These are phyloP conservation scores for Apodemus sylvaticus DNA, from an alignment of 2,113 vertebrate species.

Conservation along the genomic window DNA sequence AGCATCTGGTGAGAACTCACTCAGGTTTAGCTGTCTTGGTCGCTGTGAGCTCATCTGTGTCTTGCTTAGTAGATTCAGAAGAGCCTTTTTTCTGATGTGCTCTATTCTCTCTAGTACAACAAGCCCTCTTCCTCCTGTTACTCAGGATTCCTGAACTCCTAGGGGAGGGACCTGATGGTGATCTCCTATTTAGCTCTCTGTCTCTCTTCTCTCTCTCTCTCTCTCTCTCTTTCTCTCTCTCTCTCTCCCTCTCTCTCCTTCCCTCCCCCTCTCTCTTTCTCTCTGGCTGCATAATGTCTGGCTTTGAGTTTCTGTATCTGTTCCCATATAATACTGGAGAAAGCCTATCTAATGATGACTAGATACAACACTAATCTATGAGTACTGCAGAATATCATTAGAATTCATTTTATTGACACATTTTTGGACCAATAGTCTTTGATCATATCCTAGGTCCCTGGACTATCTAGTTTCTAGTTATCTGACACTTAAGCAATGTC, in stretches of 20 bases:
- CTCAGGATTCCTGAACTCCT: neutral
- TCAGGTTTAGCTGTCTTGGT: fast-evolving
- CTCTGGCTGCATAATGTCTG: neutral
- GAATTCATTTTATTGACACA: neutral
- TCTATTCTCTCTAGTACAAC: neutral
- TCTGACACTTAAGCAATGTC: too few species aligned
- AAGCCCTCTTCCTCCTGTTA: neutral
- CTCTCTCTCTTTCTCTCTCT: neutral
- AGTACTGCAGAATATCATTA: neutral
- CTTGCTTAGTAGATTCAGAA: neutral
- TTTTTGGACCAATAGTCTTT: neutral
- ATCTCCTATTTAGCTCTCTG: neutral
- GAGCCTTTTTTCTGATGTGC: neutral
- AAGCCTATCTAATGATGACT: neutral
- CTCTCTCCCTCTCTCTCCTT: neutral
- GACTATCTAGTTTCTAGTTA: neutral
- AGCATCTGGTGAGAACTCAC: neutral
- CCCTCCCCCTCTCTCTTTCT: neutral
- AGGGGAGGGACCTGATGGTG: neutral
- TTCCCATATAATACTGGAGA: neutral
- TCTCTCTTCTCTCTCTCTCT: too few species aligned
- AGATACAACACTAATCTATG: neutral
- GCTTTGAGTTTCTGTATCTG: neutral
- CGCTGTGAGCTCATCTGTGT: too few species aligned
- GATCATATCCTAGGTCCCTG: neutral